These are phyloP conservation scores for Novumbra hubbsi DNA, from an alignment of 2,797 vertebrate genomes.

Conservation along the genomic window DNA sequence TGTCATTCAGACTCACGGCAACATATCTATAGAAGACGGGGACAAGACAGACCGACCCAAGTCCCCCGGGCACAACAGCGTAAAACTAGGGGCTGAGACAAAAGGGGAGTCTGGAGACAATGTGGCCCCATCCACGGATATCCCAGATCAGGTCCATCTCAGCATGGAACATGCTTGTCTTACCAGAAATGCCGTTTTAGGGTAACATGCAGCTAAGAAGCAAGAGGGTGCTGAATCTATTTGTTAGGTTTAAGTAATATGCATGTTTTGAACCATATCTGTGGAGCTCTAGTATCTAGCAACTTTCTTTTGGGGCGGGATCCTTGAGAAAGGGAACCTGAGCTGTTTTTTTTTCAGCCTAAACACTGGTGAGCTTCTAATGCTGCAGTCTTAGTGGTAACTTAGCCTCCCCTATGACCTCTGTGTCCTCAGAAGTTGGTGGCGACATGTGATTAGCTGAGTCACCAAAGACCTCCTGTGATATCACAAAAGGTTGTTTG, in stretches of 20 bases:
- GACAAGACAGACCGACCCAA: too few relatives aligned
- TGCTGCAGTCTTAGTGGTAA: not conserved
- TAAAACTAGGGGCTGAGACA: too few relatives aligned
- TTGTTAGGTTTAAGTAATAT: not conserved
- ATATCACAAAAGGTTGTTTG: not conserved
- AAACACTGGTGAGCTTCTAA: constrained; percentile 1
- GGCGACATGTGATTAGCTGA: not conserved
- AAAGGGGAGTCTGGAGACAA: too few relatives aligned
- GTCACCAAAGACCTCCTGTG: not conserved
- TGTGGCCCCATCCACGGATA: too few relatives aligned
- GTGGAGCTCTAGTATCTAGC: not conserved
- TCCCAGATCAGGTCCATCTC: too few relatives aligned
- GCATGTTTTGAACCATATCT: not conserved
- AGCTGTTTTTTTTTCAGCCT: not conserved
- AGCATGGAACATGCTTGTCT: too few relatives aligned
- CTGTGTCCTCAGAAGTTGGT: not conserved
- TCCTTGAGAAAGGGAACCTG: not conserved
- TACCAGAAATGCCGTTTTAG: too few relatives aligned
- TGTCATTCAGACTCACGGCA: too few relatives aligned
- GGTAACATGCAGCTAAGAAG: too few relatives aligned
- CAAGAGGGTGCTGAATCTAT: too few relatives aligned
- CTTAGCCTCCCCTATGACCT: not conserved
- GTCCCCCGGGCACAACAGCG: too few relatives aligned
- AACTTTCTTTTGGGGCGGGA: not conserved
- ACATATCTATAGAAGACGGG: too few relatives aligned